Evolutionary conservation across 2,113 vertebrate genomes (phyloP).

Genomic region (Rhadina sibilatrix): DNA sequence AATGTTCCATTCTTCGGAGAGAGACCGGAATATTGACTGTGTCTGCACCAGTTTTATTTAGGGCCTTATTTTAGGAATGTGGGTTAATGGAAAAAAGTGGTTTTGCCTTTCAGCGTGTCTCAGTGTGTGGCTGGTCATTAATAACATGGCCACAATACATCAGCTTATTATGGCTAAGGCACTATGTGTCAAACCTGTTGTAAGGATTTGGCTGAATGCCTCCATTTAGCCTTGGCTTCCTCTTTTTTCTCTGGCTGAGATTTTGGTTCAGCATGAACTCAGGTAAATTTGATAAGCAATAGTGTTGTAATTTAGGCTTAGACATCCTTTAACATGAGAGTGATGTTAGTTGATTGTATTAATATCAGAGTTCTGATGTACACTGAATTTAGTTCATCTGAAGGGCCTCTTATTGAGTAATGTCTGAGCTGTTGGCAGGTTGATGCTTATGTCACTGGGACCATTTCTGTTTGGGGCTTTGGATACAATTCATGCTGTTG

Average conservation of each 20-base stretch:
- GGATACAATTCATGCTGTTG: accelerated
- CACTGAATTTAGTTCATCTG: not conserved
- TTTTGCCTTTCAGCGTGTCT: not conserved
- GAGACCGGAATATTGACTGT: not conserved
- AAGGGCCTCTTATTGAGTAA: not conserved
- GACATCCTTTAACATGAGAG: not conserved
- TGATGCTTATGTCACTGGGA: not conserved
- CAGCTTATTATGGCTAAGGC: not conserved
- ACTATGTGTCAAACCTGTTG: not conserved
- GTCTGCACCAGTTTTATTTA: not conserved
- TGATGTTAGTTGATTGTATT: not conserved
- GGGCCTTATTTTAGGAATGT: not conserved
- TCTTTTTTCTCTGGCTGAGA: not conserved
- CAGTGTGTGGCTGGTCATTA: not conserved
- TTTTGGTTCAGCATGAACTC: not conserved
- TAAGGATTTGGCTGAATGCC: not conserved
- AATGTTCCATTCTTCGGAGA: not conserved
- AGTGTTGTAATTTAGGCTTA: not conserved
- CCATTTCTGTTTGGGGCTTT: not conserved
- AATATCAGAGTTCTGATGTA: not conserved
- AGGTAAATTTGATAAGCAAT: not conserved
- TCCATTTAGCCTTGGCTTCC: not conserved
- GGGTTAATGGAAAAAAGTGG: not conserved
- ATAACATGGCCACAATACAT: not conserved
- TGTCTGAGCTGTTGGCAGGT: not conserved